Base-by-base conservation (phyloP, 2,888 invertebrate genomes). In the Camptogramma bilineatum region DNA sequence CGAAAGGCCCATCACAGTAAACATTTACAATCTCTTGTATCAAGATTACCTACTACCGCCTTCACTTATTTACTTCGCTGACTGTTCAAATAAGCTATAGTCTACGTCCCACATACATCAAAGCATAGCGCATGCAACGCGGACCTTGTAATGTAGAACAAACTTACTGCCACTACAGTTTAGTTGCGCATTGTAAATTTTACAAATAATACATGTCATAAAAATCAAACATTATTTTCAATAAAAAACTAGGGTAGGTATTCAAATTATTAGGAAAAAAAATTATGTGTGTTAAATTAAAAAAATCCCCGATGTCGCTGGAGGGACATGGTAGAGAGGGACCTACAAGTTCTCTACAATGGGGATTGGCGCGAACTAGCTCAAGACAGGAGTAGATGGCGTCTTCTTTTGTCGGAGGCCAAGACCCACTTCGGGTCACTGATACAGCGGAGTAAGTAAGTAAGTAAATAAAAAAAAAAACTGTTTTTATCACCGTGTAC, bases 61-160 rank as follows among this genome's bases (percentile, higher is more conserved):
- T 34, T 34, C 42, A 57, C 17, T 7, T 47, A 42, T 53, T 47
- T 39, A 51, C 18, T 48, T 34, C 21, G 18, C 28, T 31, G 48
- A 66, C 46, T 57, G 61, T 53, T 46, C 42, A 52, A 50, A 56
- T 46, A 48, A 34, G 54, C 51, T 53, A 51, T 44, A 46, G 34
- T 34, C 65, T 13, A n/a, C 52, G 62, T 52, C 51, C 62, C 54
- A 66, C 66, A 66, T 66, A 62, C 58, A 67, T 67, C 63, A 67
- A 67, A 67, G 63, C 34, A 44, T 18, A 53, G 60, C 63, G 63
- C 56, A 28, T 44, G 66, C 82, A 83, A 83, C 85, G 84, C 81
- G 86, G 82, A 87, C 86, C 79, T 86, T 75, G 80, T 74, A 74
- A 84, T 81, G 83, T 86, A 74, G 86, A 78, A 78, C 86, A 79